Evolutionary conservation across 2,888 invertebrate species (phyloP).

Genomic region (Heliconius erato): DNA sequence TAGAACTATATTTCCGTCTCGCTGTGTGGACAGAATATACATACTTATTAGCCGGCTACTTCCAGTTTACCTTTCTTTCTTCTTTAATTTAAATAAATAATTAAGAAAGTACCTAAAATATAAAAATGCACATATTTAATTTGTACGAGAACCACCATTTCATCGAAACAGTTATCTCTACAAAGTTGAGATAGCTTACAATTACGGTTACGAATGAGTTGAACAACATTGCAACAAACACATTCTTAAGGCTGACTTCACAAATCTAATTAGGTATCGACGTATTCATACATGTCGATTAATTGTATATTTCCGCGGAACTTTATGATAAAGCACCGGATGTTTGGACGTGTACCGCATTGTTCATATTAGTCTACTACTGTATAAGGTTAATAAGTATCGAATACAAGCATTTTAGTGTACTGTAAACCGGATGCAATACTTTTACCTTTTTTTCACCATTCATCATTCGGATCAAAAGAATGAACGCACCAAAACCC

Average conservation of each 20-base stretch:
- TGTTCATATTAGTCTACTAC: conserved; percentile 64
- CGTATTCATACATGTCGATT: conserved; percentile 68
- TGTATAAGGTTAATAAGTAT: conserved; percentile 46
- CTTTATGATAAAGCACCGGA: conserved; percentile 78
- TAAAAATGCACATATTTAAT: conserved; percentile 28
- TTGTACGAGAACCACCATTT: conserved; percentile 12
- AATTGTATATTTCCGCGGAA: conserved; percentile 68
- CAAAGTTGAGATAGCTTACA: background rate
- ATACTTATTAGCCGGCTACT: conserved; percentile 50
- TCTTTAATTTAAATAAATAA: conserved; percentile 40
- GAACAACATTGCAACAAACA: conserved; percentile 48
- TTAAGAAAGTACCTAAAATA: conserved; percentile 27
- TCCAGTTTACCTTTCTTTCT: conserved; percentile 32
- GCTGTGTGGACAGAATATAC: conserved; percentile 52
- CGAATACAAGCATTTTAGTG: conserved; percentile 37
- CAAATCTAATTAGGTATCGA: conserved; percentile 46
- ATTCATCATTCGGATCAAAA: background rate
- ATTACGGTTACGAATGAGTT: background rate
- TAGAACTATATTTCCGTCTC: conserved; percentile 55
- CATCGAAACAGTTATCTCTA: conserved; percentile 8
- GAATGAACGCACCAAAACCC: background rate
- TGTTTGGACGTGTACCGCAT: conserved; percentile 79
- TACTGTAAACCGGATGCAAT: background rate
- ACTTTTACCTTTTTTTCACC: background rate
- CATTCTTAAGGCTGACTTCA: conserved; percentile 52